Base-by-base conservation (phyloP, 2,113 vertebrate species). In the Rhinogobius similis region DNA sequence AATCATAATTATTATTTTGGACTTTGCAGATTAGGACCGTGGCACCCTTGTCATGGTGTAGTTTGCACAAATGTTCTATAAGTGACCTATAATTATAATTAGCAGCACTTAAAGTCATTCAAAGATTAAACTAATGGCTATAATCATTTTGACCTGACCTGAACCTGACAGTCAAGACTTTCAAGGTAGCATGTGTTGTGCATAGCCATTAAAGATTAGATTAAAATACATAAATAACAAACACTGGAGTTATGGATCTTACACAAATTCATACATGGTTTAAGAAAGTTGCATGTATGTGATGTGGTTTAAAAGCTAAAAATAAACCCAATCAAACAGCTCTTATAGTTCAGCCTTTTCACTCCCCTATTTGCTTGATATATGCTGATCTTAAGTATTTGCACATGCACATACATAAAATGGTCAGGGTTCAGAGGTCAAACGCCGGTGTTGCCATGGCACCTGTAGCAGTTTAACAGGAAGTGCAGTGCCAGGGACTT, bases 401-500 rank as follows among this genome's bases (percentile, higher is more conserved):
- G 29, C 50, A 26, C 41, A 2, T 29, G 43, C 58, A 69, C 48
- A 44, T 36, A 9, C 11, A 0, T 39, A 23, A 58, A 26, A 58
- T 10, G 58, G 18, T 52, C 23, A 4, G 32, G 44, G 67, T 44
- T 70, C 68, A 69, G 6, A 61, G 72, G 70, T 82, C 73, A 68
- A 5, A 16, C 59, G 70, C 68, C 62, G 62, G 70, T 67, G 70
- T 65, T 59, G 50, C 5, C n/a, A 41, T 74, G 63, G 56, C 73
- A 77, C 82, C 86, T 84, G 79, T 76, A 76, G 50, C 14, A 65
- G 69, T 43, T 67, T 56, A 64, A 41, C 77, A 84, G 53, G 70
- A 66, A 53, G 73, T 41, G 39, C 3, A 73, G 68, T 78, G 82
- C 80, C 84, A 74, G 88, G 90, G 90, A 88, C 89, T 90, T 91